These are phyloP conservation scores for Monomorium pharaonis DNA, from an alignment of 1,140 invertebrate genomes.

Conservation along the genomic window DNA sequence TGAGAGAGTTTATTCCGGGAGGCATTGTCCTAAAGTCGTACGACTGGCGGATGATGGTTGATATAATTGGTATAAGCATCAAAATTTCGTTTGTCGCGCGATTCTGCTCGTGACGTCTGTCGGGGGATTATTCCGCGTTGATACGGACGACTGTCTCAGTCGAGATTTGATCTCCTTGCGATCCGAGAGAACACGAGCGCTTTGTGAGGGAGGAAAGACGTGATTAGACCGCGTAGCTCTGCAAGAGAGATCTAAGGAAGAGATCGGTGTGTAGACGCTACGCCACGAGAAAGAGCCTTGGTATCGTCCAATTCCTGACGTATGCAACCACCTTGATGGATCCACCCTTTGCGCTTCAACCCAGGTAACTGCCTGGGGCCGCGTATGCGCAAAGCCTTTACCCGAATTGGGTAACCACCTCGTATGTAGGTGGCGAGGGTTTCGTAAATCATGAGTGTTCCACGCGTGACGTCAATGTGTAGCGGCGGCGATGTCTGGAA, in stretches of 20 bases:
- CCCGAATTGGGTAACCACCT: constrained; percentile 40
- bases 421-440: constrained; percentile 24
- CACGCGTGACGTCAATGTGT: constrained; percentile 38
- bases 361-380: constrained; percentile 37
- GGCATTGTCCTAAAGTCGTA: not conserved
- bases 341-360: constrained; percentile 13
- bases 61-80: not conserved
- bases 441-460: constrained; percentile 47
- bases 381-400: constrained; percentile 50
- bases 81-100: not conserved
- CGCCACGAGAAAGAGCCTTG: not conserved
- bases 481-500: constrained; percentile 1
- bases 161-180: constrained; percentile 14
- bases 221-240: not conserved
- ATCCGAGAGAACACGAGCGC: constrained; percentile 3
- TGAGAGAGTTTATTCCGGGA: not conserved
- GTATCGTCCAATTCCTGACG: constrained; percentile 32
- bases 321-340: constrained; percentile 34
- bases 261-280: not conserved
- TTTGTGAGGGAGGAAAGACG: not conserved
- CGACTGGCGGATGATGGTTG: not conserved
- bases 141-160: not conserved
- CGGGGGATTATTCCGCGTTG: not conserved
- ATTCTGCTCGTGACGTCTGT: not conserved
- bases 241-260: not conserved